Base-by-base conservation (phyloP, 2,888 invertebrate genomes). In the Lutraria lutraria region DNA sequence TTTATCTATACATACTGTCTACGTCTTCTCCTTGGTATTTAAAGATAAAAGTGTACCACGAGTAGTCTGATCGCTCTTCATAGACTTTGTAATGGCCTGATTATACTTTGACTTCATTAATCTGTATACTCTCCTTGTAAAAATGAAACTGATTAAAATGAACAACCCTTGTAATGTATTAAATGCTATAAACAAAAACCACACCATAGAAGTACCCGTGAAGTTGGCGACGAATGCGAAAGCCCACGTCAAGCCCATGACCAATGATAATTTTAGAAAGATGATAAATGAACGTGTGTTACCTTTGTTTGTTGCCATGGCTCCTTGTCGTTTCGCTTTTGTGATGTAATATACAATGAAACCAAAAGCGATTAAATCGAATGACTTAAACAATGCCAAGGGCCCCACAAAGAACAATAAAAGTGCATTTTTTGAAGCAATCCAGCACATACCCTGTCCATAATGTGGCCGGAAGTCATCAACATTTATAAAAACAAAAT, bases 121-220 rank as follows among this genome's bases (percentile, higher is more conserved):
- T 25, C 90, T 76, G 19, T 88, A 85, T 0, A 96, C 95, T 85
- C 94, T 95, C 80, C 87, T 93, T n/a, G 95, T 95, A 90, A 94
- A 95, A 25, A 95, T 91, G 90, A 96, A 96, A 19, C 95, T 93
- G 25, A 95, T 85, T 56, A 93, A 94, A 83, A 98, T 97, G 92
- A 97, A 97, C 89, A 98, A 97, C 68, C 98, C 98, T 97, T 98
- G 97, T 88, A 96, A 94, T 6, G 96, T 96, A 93, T 97, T 97
- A 85, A 97, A 94, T 19, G 97, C 89, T 6, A 97, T 97, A 94
- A 97, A 97, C 4, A 96, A 94, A 92, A 97, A 97, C 97, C 97
- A 97, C 34, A 97, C 93, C 0, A 94, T 94, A n/a, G 94, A 90
- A 54, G 95, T 91, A 8, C 95, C 94, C 0, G 95, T 90, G 12